A percentile compares a stretch with the other conserved stretches of the same genome.
These are phyloP conservation scores for Heteractis magnifica DNA, from an alignment of 92 coral and sea anemone genomes.

Conservation along the genomic window DNA sequence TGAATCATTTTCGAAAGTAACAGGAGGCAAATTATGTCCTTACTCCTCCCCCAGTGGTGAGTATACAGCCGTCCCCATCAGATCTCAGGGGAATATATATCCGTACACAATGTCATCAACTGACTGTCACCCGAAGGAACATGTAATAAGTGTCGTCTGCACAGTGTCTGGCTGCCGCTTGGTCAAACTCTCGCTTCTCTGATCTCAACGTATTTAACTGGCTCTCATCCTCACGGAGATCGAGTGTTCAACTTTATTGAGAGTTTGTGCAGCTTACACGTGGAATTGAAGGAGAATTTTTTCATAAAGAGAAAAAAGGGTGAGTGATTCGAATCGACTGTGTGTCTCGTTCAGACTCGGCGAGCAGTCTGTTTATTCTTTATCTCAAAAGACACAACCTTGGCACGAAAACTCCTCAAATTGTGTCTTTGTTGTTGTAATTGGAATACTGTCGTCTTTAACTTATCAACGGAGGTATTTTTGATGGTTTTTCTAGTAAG, in stretches of 20 bases:
- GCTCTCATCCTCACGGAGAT: neutral
- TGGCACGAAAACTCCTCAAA: neutral
- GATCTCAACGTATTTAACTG: neutral
- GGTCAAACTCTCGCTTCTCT: neutral
- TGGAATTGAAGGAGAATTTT: neutral
- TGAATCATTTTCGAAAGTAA: neutral
- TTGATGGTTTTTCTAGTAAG: neutral
- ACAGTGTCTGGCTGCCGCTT: conserved; percentile 27
- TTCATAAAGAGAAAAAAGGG: neutral
- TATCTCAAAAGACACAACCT: neutral
- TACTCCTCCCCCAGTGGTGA: conserved; percentile 12
- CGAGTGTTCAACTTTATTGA: neutral
- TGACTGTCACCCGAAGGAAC: conserved; percentile 34
- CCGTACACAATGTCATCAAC: conserved; percentile 15
- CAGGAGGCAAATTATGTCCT: neutral
- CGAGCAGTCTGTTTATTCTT: conserved; percentile 13
- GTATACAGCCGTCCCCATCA: neutral
- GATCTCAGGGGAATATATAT: conserved; percentile 29
- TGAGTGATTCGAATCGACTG: conserved; percentile 15
- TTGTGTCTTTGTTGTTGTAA: neutral
- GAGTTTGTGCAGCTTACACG: neutral
- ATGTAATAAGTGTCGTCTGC: conserved; percentile 31
- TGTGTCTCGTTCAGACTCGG: conserved; percentile 2
- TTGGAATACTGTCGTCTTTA: neutral
- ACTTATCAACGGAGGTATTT: neutral